A percentile compares a stretch with the other conserved stretches of the same genome.
These are phyloP conservation scores for Hozukius guyotensis DNA, from an alignment of 2,797 vertebrate genomes.

Conservation along the genomic window DNA sequence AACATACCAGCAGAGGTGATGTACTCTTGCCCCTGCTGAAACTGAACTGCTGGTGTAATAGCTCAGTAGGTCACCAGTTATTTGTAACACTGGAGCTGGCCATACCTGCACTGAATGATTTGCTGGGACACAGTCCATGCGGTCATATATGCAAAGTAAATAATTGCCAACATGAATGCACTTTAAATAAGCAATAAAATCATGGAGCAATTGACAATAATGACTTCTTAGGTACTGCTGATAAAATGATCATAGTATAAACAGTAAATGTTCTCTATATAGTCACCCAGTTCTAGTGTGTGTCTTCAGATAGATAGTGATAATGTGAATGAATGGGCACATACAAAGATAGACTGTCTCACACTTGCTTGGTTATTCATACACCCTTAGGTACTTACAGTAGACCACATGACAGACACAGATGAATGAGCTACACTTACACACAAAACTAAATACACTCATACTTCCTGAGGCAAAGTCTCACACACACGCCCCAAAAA, in stretches of 20 bases:
- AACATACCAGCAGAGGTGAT: background rate
- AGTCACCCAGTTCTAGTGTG: background rate
- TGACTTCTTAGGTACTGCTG: background rate
- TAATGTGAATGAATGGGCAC: background rate
- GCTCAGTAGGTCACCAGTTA: background rate
- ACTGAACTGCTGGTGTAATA: background rate
- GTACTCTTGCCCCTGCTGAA: background rate
- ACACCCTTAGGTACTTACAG: background rate
- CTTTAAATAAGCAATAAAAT: background rate
- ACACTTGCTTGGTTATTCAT: constrained; percentile 18
- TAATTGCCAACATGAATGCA: background rate
- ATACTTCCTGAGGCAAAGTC: background rate
- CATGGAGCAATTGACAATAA: background rate
- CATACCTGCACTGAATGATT: background rate
- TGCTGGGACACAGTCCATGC: background rate
- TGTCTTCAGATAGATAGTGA: background rate
- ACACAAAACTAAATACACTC: background rate
- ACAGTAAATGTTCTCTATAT: background rate
- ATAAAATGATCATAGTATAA: background rate
- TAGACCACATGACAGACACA: background rate
- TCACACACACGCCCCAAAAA: background rate
- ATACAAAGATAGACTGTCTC: constrained; percentile 24
- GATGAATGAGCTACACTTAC: background rate
- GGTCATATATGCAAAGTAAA: background rate
- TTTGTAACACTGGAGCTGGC: background rate